A percentile compares a stretch with the other conserved stretches of the same genome.
Evolutionary conservation across 2,797 vertebrate species (phyloP).

Genomic region (Danio choprae): DNA sequence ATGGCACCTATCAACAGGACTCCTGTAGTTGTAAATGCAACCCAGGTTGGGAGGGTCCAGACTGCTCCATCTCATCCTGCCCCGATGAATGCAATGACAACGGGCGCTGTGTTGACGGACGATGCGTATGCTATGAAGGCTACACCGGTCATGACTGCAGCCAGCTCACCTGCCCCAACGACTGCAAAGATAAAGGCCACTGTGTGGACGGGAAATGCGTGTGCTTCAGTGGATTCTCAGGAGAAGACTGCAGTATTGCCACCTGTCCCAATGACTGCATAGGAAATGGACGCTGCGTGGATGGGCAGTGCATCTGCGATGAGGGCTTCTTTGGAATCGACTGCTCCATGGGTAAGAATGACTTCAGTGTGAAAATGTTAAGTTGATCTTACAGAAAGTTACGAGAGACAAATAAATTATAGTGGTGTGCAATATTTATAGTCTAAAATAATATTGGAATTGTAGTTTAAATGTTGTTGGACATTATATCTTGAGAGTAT

Average conservation of each 20-base stretch:
- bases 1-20: conserved; percentile 77
- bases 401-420: background rate
- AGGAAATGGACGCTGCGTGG: conserved; percentile 82
- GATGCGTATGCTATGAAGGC: conserved; percentile 81
- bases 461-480: too few relatives aligned
- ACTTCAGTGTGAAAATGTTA: background rate
- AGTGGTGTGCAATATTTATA: too few relatives aligned
- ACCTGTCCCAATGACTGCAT: conserved; percentile 82
- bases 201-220: conserved; percentile 84
- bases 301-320: conserved; percentile 85
- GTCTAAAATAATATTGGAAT: too few relatives aligned
- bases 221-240: conserved; percentile 79
- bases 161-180: conserved; percentile 75
- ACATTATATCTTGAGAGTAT: too few relatives aligned
- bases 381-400: background rate
- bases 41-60: conserved; percentile 84
- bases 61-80: conserved; percentile 83
- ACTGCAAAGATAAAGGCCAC: conserved; percentile 84
- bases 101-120: conserved; percentile 81
- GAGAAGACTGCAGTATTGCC: conserved; percentile 82
- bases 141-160: conserved; percentile 83
- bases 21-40: conserved; percentile 84
- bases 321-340: conserved; percentile 82
- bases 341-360: conserved; percentile 79
- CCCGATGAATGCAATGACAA: conserved; percentile 83